Percentiles rank a stretch among this genome's conserved stretches.
Conservation (phyloP, 2,113 vertebrate species). For the Bambusicola thoracicus region DNA sequence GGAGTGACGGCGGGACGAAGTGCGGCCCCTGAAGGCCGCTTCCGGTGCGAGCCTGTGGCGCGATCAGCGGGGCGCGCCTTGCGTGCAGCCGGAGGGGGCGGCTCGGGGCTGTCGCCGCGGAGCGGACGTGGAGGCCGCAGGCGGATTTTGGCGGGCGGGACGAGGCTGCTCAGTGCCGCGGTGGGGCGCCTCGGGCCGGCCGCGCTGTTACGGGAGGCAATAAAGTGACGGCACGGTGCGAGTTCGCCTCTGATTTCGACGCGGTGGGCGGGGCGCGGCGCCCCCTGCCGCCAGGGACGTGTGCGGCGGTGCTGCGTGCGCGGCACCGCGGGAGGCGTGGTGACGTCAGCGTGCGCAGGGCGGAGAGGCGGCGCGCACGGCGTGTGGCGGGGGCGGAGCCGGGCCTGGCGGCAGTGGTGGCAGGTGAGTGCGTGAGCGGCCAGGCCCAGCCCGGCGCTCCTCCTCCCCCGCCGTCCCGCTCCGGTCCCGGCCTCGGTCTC, state of each 20-base stretch:
- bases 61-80: not conserved
- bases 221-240: not conserved
- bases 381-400: not conserved
- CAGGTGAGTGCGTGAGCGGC: not conserved
- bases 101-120: no score
- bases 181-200: fast-evolving
- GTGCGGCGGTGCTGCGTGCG: not conserved
- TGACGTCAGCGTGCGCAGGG: not conserved
- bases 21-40: fast-evolving
- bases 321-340: not conserved
- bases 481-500: no score
- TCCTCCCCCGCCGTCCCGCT: no score
- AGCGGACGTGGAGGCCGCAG: no score
- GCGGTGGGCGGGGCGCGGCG: not conserved
- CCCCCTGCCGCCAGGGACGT: not conserved
- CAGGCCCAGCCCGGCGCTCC: no score
- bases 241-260: not conserved
- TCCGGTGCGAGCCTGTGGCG: fast-evolving
- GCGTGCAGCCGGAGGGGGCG: not conserved
- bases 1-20: fast-evolving
- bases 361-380: not conserved
- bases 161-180: no score
- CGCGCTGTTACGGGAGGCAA: constrained; percentile 3
- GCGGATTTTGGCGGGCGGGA: no score
- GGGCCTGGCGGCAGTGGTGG: not conserved